Conservation (phyloP, 2,797 vertebrate species). For the Sus cebifrons region DNA sequence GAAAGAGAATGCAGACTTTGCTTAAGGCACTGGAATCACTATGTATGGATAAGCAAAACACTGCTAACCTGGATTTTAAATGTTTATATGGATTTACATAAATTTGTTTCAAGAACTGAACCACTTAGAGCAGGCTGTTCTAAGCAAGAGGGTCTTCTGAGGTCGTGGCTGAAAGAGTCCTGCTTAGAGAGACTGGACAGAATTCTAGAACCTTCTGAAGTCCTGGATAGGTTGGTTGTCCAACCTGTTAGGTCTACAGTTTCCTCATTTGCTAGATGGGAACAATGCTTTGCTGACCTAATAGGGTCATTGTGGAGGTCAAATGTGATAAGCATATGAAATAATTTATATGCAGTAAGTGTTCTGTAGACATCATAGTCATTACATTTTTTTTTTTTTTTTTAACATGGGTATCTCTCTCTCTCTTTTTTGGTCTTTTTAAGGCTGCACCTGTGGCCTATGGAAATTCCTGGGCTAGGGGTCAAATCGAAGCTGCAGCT, state of each 20-base stretch:
- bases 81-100: background rate
- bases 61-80: background rate
- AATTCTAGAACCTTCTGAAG: background rate
- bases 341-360: background rate
- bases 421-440: too few species aligned
- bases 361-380: background rate
- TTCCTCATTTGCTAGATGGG: background rate
- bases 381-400: background rate
- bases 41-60: background rate
- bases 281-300: constrained; percentile 19
- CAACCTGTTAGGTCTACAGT: background rate
- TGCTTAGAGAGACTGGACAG: background rate
- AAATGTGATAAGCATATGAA: background rate
- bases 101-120: background rate
- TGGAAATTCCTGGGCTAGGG: too few species aligned
- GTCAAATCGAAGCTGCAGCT: too few species aligned
- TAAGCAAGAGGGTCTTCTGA: constrained; percentile 12
- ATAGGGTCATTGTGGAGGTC: constrained; percentile 33
- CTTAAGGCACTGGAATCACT: background rate
- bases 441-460: too few species aligned
- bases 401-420: too few species aligned
- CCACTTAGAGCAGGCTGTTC: background rate
- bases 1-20: background rate
- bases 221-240: background rate
- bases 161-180: background rate